Evolutionary conservation across 1,140 invertebrate genomes (phyloP), one percentile per base, ranked within the genome.

Genomic region (Caenorhabditis latens): DNA sequence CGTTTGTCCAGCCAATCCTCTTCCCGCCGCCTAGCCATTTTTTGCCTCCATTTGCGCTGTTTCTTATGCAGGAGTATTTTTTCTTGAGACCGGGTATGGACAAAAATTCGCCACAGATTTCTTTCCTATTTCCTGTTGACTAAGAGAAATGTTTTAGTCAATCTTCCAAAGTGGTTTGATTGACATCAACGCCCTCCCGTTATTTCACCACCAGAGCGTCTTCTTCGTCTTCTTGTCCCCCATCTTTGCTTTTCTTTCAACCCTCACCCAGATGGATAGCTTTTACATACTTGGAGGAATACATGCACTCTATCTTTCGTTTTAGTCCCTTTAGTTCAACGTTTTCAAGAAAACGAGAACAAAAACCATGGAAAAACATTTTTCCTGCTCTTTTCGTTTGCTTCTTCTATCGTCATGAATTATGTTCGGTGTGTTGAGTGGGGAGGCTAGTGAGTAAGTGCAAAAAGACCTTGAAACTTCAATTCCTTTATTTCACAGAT

Each of bases 91-190:
- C 19, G 46, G 71, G 71, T 13, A 79, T 24, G 42, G 42, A 19
- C 46, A 32, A 48, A 46, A 75, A 48, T 42, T 46, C 71, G 71
- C 71, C 53, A n/a, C n/a, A 11, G n/a, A 79, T 79, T 79, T n/a
- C 63, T 67, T 11, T 65, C 8, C 71, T 63, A 79, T 79, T 79
- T 79, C 71, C 71, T 79, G 71, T 79, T 79, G 71, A 79, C 43
- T 79, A 79, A 79, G 71, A 71, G 19, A 16, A 50, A 11, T 79
- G 19, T 79, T 79, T 79, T 79, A 79, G 43, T 79, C 71, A 50
- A 79, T 79, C 71, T 79, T 79, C 46, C 21, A 79, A 79, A 79
- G 71, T 79, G 46, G 71, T 79, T 79, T 79, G 71, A 79, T 79
- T 79, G 71, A 50, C 71, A 79, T 50, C 71, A 40, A 79, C 71